Evolutionary conservation across 2,888 invertebrate genomes (phyloP), one percentile per base, ranked within the genome.

Genomic region (Meteorus cinctellus): DNA sequence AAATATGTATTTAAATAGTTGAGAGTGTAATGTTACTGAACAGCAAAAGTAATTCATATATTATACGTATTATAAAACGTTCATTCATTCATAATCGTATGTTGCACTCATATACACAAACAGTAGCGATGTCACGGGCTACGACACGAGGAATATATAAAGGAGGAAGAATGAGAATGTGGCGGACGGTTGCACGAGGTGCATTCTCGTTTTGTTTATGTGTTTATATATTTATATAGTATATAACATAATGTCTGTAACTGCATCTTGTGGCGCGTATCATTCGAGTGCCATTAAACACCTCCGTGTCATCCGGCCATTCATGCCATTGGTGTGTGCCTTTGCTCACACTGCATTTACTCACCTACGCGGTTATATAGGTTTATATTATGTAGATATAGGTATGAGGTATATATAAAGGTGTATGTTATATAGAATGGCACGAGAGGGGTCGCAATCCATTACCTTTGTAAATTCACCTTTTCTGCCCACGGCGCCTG

Each of bases 391-490:
- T 55, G 24, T 55, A 6, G 16, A 48, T 48, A 48, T 48, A n/a
- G 16, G 48, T 48, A n/a, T n/a, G n/a, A n/a, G 2, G n/a, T 48
- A 4, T 48, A n/a, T n/a, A 6, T 48, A n/a, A 4, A 16, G 16
- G n/a, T 48, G 48, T 48, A 5, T 41, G 69, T 48, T 69, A 67
- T 69, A 67, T 24, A 73, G 31, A 34, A 10, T 76, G 19, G 19
- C 68, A 72, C 75, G 74, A 68, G 77, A 80, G 81, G 78, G 77
- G 76, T 78, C 77, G 78, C 78, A 77, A 79, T 80, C 74, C 80
- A 77, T 81, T 81, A 78, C 74, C 76, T 74, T 69, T 55, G 70
- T 78, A 77, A 79, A 81, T 80, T 79, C 79, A 76, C 76, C 78
- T 78, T 78, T 76, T 69, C 76, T 72, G 68, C 76, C 76, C 76